Conservation (phyloP, 2,797 vertebrate species). For the Myotis findleyi region DNA sequence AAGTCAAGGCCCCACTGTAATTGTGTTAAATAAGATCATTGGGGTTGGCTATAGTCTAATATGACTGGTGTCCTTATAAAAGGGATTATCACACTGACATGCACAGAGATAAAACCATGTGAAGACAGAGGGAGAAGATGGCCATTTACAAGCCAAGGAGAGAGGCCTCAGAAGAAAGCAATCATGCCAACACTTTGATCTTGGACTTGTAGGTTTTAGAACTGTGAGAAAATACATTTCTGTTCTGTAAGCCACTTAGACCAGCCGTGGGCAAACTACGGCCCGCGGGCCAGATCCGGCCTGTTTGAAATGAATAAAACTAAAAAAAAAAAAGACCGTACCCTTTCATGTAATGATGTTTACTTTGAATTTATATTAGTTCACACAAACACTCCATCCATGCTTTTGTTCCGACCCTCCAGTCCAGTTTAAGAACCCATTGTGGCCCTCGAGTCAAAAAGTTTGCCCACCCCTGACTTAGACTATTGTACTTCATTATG, state of each 20-base stretch:
- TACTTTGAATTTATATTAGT: too few relatives aligned
- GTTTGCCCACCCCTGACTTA: too few relatives aligned
- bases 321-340: too few relatives aligned
- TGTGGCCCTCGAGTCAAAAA: too few relatives aligned
- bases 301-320: too few relatives aligned
- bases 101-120: not conserved
- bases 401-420: too few relatives aligned
- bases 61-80: not conserved
- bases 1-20: too few relatives aligned
- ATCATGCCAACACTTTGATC: not conserved
- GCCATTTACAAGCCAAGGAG: not conserved
- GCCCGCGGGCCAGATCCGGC: too few relatives aligned
- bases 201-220: not conserved
- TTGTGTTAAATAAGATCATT: conserved; percentile 12
- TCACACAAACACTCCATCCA: too few relatives aligned
- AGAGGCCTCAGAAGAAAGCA: conserved; percentile 3
- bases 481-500: not conserved
- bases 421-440: too few relatives aligned
- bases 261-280: too few relatives aligned
- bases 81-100: not conserved
- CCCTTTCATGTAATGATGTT: too few relatives aligned
- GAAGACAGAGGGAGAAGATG: not conserved
- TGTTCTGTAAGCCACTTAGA: not conserved
- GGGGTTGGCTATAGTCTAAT: not conserved
- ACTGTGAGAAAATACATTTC: not conserved